Evolutionary conservation across 2,797 vertebrate genomes (phyloP).

Genomic region (Hippoglossus hippoglossus): DNA sequence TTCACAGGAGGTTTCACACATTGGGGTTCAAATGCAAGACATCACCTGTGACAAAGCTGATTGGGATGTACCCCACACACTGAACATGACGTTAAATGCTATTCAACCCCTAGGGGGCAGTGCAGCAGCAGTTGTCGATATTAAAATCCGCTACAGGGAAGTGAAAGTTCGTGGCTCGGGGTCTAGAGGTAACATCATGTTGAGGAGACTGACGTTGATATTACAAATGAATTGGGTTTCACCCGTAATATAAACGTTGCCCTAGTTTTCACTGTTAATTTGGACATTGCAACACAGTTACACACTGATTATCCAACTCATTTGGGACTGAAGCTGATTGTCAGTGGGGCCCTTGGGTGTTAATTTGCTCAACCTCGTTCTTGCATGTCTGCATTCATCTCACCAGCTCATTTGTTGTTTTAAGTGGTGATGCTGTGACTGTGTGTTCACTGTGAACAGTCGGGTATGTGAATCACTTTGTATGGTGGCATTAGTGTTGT

Average conservation of each 20-base stretch:
- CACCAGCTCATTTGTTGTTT: slow-evolving; percentile 52
- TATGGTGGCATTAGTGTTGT: slow-evolving; percentile 45
- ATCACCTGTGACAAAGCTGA: not conserved
- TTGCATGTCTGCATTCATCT: slow-evolving; percentile 66
- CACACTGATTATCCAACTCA: not conserved
- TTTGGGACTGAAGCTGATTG: slow-evolving; percentile 6
- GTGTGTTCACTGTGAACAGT: slow-evolving; percentile 47
- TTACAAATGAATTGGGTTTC: not conserved
- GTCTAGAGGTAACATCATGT: slow-evolving; percentile 14
- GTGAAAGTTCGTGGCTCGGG: not conserved
- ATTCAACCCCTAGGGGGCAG: not conserved
- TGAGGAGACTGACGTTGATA: not conserved
- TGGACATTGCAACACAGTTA: not conserved
- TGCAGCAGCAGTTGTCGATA: not conserved
- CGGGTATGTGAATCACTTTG: slow-evolving; percentile 41
- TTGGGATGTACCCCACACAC: not conserved
- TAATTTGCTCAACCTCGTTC: slow-evolving; percentile 11
- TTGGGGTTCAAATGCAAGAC: not conserved
- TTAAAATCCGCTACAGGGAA: not conserved
- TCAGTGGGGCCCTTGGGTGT: slow-evolving; percentile 14
- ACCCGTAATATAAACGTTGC: not conserved
- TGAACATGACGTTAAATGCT: not conserved
- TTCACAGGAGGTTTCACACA: too few relatives aligned
- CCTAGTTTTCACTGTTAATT: slow-evolving; percentile 1
- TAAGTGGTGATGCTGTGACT: slow-evolving; percentile 39